Evolutionary conservation across 2,888 invertebrate species (phyloP), one percentile per base, ranked within the genome.

Genomic region (Acronicta alni): DNA sequence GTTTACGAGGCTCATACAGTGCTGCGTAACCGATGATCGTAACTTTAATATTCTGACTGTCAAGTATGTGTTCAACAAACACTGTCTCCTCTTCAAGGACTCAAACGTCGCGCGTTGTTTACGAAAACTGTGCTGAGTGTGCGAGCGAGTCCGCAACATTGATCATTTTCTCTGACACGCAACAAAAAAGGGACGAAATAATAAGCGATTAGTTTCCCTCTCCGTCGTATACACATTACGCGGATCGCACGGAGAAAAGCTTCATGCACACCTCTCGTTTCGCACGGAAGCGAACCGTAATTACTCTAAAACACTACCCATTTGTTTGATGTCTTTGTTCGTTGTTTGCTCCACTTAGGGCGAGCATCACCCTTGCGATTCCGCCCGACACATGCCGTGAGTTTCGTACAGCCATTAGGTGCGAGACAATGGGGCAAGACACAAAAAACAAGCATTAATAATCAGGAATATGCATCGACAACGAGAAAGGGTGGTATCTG

Each of bases 261-360:
- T 86, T 84, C 86, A 84, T 87, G 87, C 87, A 87, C 90, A 92
- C 90, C 91, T 93, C 92, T 88, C 89, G 88, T 89, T 91, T 89
- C 86, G 89, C 89, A 89, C 90, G 92, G 88, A 91, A 91, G 92
- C 89, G 86, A 89, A 89, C 88, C 89, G 93, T 93, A 93, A 94
- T 94, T 93, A 93, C 93, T 93, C 94, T 92, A 93, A 94, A 94
- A 93, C 93, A 92, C 91, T 92, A 90, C 92, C 92, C 93, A 94
- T 94, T 93, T 93, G 93, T 94, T 93, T 93, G 94, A 94, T 93
- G 94, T 93, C 94, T 94, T 92, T 94, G 93, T 93, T 92, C 91
- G 89, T 89, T 93, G 93, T 93, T 93, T 92, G 91, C 89, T 92
- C 90, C 92, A 92, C 92, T 93, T 91, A 91, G 90, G 89, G 89